Conservation (phyloP, 2,113 vertebrate genomes). For the Eptatretus burgeri region DNA sequence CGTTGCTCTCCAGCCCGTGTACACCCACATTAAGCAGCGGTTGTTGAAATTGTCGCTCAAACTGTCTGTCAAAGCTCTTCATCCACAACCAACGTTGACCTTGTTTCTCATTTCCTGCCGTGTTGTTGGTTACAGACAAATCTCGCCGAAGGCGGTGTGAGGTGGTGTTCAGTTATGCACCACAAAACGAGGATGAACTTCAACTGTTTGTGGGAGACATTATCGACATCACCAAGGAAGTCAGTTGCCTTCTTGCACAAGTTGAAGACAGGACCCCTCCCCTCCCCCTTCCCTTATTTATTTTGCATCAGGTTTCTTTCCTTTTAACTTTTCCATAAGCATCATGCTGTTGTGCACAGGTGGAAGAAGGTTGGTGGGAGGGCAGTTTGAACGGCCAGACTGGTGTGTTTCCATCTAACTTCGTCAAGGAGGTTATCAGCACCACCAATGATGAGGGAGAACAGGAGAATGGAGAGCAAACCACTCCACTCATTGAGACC, state of each 20-base stretch:
- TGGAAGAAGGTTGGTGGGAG: constrained; percentile 98
- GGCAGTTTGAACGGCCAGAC: constrained; percentile 55
- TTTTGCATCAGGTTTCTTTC: no score
- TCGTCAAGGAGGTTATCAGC: constrained; percentile 44
- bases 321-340: no score
- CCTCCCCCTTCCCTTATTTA: not conserved
- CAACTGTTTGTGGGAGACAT: constrained; percentile 81
- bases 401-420: constrained; percentile 95
- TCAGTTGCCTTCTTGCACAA: not conserved
- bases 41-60: no score
- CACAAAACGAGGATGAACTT: constrained; percentile 84
- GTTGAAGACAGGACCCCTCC: no score
- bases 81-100: no score
- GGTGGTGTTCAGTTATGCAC: constrained; percentile 77
- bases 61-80: no score
- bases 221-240: constrained; percentile 23
- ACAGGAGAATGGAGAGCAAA: not conserved
- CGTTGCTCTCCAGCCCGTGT: no score
- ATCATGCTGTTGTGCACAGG: constrained; percentile 18
- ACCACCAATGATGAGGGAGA: not conserved
- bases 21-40: no score
- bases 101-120: no score
- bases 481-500: not conserved
- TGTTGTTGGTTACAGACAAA: constrained; percentile 17
- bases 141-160: constrained; percentile 63